Percentiles rank a stretch among this genome's conserved stretches.
phyloP scores from a whole-genome alignment of 2,797 vertebrate genomes.

The Moxostoma hubbsi region DNA sequence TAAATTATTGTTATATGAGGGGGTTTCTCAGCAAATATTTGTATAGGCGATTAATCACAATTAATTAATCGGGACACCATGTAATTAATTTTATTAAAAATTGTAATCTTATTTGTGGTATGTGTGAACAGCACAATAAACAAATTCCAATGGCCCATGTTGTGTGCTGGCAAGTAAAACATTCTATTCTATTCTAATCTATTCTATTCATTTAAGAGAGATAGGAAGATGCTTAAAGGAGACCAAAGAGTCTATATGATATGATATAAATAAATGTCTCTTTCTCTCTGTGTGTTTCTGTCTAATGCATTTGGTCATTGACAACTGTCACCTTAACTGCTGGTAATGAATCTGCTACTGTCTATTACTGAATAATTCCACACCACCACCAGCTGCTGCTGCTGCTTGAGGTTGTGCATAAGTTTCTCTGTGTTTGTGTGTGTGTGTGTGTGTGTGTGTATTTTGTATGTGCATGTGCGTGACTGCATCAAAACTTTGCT shows the following conservation, averaged over 20 bases:
- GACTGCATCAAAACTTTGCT: conserved; percentile 17
- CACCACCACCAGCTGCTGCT: conserved; percentile 40
- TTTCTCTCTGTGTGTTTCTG: conserved; percentile 33
- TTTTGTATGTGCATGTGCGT: neutral
- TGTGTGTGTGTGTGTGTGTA: conserved; percentile 13
- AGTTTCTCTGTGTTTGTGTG: conserved; percentile 15
- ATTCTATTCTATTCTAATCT: neutral
- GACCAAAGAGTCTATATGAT: conserved; percentile 5
- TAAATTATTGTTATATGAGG: too few species aligned
- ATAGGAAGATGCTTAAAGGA: neutral
- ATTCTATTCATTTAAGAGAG: neutral
- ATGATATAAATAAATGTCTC: conserved; percentile 18
- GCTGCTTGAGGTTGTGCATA: conserved; percentile 20
- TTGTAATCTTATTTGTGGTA: too few species aligned
- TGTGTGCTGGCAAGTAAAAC: too few species aligned
- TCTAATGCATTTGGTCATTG: conserved; percentile 48
- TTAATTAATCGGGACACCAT: too few species aligned
- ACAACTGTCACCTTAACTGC: conserved; percentile 50
- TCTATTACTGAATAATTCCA: conserved; percentile 50
- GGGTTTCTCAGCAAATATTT: too few species aligned
- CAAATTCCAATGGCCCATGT: too few species aligned
- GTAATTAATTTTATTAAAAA: too few species aligned
- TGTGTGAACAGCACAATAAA: too few species aligned
- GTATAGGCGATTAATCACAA: too few species aligned
- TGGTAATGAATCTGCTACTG: conserved; percentile 47